Conservation (phyloP, 1,140 invertebrate genomes). For the Scaptodrosophila lebanonensis region DNA sequence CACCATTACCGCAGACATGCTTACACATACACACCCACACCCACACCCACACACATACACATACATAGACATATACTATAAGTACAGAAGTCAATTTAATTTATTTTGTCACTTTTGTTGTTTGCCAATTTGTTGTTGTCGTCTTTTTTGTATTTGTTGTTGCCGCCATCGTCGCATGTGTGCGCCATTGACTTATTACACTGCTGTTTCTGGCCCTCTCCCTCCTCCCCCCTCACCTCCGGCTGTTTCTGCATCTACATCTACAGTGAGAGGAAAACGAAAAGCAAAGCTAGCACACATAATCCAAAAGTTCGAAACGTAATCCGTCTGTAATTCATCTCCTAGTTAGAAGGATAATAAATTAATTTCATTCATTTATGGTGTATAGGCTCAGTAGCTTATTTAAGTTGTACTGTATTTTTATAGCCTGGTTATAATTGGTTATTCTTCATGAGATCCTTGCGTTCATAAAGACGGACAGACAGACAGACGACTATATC, state of each 20-base stretch:
- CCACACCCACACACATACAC: background rate
- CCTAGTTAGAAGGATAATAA: too few species aligned
- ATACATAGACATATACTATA: conserved; percentile 6
- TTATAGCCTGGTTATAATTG: too few species aligned
- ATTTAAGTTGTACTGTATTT: too few species aligned
- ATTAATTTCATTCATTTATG: too few species aligned
- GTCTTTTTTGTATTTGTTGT: conserved; percentile 12
- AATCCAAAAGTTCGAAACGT: too few species aligned
- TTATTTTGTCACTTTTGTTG: conserved; percentile 72
- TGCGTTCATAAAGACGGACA: too few species aligned
- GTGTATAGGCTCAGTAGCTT: too few species aligned
- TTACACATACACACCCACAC: conserved; percentile 19
- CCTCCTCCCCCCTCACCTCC: background rate
- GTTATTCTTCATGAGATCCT: too few species aligned
- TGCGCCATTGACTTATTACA: conserved; percentile 47
- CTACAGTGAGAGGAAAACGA: too few species aligned
- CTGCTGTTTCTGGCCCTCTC: conserved; percentile 8
- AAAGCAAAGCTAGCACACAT: too few species aligned
- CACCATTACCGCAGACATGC: conserved; percentile 37
- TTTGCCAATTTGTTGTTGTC: conserved; percentile 49
- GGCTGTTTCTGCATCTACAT: conserved; percentile 1
- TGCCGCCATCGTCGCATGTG: conserved; percentile 16
- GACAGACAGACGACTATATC: too few species aligned
- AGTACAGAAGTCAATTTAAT: conserved; percentile 63
- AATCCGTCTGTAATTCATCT: too few species aligned